Evolutionary conservation across 2,888 invertebrate genomes (phyloP), one percentile per base, ranked within the genome.

Genomic region (Hypercompe scribonia): DNA sequence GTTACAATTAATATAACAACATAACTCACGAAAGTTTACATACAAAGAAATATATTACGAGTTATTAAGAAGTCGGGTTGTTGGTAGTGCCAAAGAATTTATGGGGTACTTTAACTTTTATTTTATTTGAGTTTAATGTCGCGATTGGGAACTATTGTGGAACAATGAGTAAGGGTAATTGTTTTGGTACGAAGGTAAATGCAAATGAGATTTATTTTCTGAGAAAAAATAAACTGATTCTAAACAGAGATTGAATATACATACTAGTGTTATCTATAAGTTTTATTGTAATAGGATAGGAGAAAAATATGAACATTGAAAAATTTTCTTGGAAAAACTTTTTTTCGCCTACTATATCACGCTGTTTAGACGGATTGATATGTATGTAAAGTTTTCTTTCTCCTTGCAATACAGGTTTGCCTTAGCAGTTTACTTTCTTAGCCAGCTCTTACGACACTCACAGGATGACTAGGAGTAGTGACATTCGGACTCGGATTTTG

Each of bases 1-100:
- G 79, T 80, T 71, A 77, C 80, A 77, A 84, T 84, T 80, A 80
- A 81, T 84, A 81, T 78, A 78, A 75, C 74, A 76, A 71, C 80
- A 78, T 80, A 77, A 81, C 78, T 82, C 84, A 84, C 84, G 84
- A 80, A 84, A 42, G 39, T 74, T 67, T 75, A 54, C n/a, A 54
- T 75, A 73, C 63, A 69, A 73, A 73, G 71, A 66, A 69, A 77
- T 77, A 73, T 54, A 73, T 77, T 71, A 65, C 33, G n/a, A n/a
- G 66, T 66, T 74, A 74, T 72, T 74, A 74, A 71, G 70, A 74
- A 72, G 68, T 77, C 61, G 70, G 68, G 36, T 36, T 68, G 61
- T 46, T 50, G 36, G 39, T 67, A 65, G 50, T 75, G 66, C 34
- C 13, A 70, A 72, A 42, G 54, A 33, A 39, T 75, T 75, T 69